phyloP scores from a whole-genome alignment of 2,113 vertebrate species.

The Carlito syrichta region DNA sequence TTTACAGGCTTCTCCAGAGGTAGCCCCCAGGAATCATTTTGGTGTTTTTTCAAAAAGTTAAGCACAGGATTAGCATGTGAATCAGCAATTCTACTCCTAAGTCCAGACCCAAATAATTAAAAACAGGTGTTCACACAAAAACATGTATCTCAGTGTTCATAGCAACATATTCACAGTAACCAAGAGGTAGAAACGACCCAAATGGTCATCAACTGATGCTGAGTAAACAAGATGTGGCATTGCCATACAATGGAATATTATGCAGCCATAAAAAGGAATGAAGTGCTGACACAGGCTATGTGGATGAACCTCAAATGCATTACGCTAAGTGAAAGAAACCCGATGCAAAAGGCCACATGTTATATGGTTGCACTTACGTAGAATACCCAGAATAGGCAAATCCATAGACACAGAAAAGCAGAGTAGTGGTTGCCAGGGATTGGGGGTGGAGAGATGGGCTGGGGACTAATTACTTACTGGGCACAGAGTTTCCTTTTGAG shows the following conservation, averaged over 20 bases:
- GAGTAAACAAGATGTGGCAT: neutral
- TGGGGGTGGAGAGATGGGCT: neutral
- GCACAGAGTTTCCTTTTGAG: neutral
- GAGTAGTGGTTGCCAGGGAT: neutral
- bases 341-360: neutral
- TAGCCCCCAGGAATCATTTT: neutral
- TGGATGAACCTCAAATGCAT: neutral
- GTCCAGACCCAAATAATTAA: neutral
- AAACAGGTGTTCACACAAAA: neutral
- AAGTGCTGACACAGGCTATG: neutral
- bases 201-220: neutral
- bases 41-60: neutral
- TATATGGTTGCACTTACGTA: neutral
- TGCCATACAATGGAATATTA: neutral
- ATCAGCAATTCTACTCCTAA: neutral
- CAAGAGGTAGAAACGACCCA: neutral
- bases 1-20: neutral
- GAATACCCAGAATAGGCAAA: neutral
- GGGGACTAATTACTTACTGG: neutral
- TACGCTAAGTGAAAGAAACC: neutral
- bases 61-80: neutral
- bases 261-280: neutral
- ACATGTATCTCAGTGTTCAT: too few relatives aligned
- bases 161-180: neutral
- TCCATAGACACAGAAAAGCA: neutral